Evolutionary conservation across 1,140 invertebrate species (phyloP), one percentile per base, ranked within the genome.

Genomic region (Drosophila mojavensis): DNA sequence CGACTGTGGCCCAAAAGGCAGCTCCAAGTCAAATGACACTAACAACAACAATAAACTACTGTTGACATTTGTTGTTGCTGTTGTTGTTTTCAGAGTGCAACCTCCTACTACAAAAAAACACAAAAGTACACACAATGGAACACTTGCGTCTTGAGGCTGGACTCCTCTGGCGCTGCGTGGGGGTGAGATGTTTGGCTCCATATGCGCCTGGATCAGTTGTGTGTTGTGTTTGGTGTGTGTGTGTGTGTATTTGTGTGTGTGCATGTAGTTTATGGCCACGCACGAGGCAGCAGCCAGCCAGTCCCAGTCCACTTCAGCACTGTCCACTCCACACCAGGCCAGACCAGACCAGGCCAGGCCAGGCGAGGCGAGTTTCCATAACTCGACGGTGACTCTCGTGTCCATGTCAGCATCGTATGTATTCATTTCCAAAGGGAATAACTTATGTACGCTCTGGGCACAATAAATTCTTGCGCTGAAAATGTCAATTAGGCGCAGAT

Each of bases 361-460:
- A 41, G 63, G 6, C 20, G 41, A 53, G 20, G 41, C 58, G 47
- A 67, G 77, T 75, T 78, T 74, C 75, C 78, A 73, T 73, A 73
- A 73, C 70, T 73, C 70, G 70, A 67, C 56, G 64, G 51, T 68
- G 70, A 73, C 48, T 68, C 60, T 68, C 68, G 66, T 78, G 75
- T 75, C 75, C 81, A 71, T 74, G 81, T 85, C 81, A 81, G 43
- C 64, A 24, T 75, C 63, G 82, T 86, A 90, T 75, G 86, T 90
- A 91, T 84, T 91, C 88, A 91, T 91, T 90, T 91, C 90, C 90
- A 91, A 91, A 91, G 90, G 90, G 90, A 91, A 91, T 91, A 91
- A 91, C 90, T 91, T 91, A 91, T 91, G 90, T 91, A 91, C 90
- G 90, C 90, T 90, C 86, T 84, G 85, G 90, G 90, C 86, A 91